A percentile compares a stretch with the other conserved stretches of the same genome.
Conservation (phyloP, 1,140 invertebrate species). For the Stratiolaelaps scimitus region DNA sequence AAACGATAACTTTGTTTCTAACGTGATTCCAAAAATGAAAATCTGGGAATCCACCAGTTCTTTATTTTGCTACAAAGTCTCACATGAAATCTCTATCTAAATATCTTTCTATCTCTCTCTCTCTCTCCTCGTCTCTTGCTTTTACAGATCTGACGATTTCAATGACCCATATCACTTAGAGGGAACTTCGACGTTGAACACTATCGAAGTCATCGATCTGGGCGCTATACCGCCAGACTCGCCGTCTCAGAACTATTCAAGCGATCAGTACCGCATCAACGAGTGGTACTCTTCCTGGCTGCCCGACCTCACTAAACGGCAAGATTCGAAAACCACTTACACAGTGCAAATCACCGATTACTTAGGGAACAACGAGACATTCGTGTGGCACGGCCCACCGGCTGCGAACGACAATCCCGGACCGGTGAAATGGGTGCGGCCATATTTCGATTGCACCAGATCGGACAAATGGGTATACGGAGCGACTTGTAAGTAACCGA, state of each 20-base stretch:
- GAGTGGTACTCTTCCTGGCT: constrained; percentile 75
- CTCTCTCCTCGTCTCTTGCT: background rate
- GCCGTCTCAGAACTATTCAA: constrained; percentile 70
- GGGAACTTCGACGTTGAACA: constrained; percentile 77
- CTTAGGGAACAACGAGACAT: constrained; percentile 88
- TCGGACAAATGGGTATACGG: constrained; percentile 90
- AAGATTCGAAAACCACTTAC: constrained; percentile 83
- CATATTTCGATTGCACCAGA: constrained; percentile 90
- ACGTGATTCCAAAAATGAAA: too few relatives aligned
- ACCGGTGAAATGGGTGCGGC: constrained; percentile 80
- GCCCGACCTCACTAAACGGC: constrained; percentile 59
- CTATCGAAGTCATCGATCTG: constrained; percentile 53
- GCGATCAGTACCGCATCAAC: constrained; percentile 76
- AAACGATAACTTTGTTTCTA: too few relatives aligned
- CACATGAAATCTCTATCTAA: too few relatives aligned
- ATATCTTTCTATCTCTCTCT: background rate
- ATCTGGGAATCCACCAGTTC: too few relatives aligned
- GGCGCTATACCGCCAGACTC: constrained; percentile 63
- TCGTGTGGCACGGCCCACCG: constrained; percentile 82
- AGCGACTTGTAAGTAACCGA: constrained; percentile 49
- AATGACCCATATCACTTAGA: constrained; percentile 85
- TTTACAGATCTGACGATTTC: constrained; percentile 66
- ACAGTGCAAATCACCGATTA: constrained; percentile 66
- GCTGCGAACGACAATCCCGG: constrained; percentile 71
- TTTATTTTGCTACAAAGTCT: background rate